Base-by-base conservation (phyloP, 2,888 invertebrate species). In the Eledona agricola region DNA sequence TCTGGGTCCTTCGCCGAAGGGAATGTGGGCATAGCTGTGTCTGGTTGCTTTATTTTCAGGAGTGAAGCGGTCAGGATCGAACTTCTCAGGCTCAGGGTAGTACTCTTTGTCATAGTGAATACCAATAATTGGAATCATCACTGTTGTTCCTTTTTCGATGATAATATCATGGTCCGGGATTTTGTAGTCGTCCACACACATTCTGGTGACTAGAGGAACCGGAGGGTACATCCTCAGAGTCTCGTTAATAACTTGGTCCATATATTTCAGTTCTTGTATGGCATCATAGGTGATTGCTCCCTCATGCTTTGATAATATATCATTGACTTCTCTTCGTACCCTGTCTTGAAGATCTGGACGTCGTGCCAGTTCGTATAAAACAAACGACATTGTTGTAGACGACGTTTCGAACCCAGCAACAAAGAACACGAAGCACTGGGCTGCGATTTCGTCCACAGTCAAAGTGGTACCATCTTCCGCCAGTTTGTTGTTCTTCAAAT, bases 221-320 rank as follows among this genome's bases (percentile, higher is more conserved):
- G 71, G 67, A 4, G 76, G 72, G 42, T 71, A 71, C 25, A 67
- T 61, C 10, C 77, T 58, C n/a, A 76, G 57, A 0, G 74, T 71
- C 62, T 77, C 76, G 23, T 62, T 49, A 1, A 61, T 34, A 15
- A 56, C 53, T 51, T 61, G 60, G 16, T 43, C 12, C n/a, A 62
- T 28, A 49, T 79, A 80, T 1, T 69, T 71, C 77, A 80, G 73
- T n/a, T 78, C 75, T 19, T 66, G 66, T 1, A 80, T 32, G 0
- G 71, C 62, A 0, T 80, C 78, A 51, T 75, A 79, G 1, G 72
- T 75, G 1, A 80, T 31, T 11, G 62, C 51, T 0, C 72, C 75
- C 1, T 67, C 60, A 25, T 74, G 53, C n/a, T n/a, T n/a, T n/a
- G n/a, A n/a, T n/a, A n/a, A n/a, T n/a, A n/a, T n/a, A n/a, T n/a